Conservation (phyloP, 2,888 invertebrate genomes). For the Azorinus chamasolen region DNA sequence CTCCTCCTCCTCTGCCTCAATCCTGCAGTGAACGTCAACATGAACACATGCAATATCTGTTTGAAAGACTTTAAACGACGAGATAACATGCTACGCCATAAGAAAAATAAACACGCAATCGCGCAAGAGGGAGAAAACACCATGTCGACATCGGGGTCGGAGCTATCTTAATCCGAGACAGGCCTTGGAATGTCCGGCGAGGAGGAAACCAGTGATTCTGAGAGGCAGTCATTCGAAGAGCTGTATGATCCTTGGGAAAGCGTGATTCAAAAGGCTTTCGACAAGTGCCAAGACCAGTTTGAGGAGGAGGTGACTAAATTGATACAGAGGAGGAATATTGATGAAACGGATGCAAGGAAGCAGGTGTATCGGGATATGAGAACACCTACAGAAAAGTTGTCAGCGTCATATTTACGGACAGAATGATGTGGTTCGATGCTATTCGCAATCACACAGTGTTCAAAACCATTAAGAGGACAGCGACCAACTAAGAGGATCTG, state of each 20-base stretch:
- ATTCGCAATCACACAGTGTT: no score
- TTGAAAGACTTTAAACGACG: constrained; percentile 12
- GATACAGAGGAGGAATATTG: no score
- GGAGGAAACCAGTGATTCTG: background rate
- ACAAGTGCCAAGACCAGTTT: constrained; percentile 2
- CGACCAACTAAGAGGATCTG: no score
- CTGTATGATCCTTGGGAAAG: background rate
- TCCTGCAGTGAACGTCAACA: constrained; percentile 1
- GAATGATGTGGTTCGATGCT: no score
- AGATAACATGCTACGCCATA: constrained; percentile 8
- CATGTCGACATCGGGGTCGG: no score
- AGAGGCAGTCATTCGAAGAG: no score
- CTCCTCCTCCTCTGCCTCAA: background rate
- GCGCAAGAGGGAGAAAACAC: background rate
- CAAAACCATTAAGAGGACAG: no score
- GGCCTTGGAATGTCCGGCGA: background rate
- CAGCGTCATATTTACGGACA: no score
- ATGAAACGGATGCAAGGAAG: no score
- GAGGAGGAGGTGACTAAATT: background rate
- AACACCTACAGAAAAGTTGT: no score
- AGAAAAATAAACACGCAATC: background rate
- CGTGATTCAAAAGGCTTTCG: background rate
- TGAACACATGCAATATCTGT: constrained; percentile 13
- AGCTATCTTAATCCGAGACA: background rate
- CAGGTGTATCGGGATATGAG: no score